phyloP scores from a whole-genome alignment of 2,797 vertebrate genomes.

The Geotrypetes seraphini region DNA sequence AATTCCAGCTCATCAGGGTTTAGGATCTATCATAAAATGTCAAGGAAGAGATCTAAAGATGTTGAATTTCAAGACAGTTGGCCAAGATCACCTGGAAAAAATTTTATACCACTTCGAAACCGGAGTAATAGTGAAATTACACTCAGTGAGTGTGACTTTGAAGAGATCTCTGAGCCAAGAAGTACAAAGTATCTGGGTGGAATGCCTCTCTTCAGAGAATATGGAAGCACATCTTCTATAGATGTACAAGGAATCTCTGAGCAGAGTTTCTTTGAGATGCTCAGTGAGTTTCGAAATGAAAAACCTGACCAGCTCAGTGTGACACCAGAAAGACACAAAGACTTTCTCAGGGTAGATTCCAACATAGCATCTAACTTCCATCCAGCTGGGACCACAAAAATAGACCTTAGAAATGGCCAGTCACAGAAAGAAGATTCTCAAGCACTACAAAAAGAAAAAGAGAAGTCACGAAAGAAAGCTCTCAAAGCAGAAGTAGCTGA shows the following conservation, averaged over 20 bases:
- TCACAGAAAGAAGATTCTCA: conserved; percentile 11
- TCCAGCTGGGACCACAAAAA: conserved; percentile 10
- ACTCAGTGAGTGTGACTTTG: conserved; percentile 76
- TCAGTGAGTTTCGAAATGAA: conserved; percentile 73
- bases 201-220: conserved; percentile 71
- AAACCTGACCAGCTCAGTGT: conserved; percentile 52
- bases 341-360: conserved; percentile 45
- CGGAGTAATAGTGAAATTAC: conserved; percentile 90
- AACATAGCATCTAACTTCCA: conserved; percentile 2
- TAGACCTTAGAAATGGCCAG: conserved; percentile 10
- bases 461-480: conserved; percentile 58
- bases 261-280: conserved; percentile 84
- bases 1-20: conserved; percentile 17
- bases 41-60: conserved; percentile 65
- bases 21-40: conserved; percentile 44
- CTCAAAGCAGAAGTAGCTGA: conserved; percentile 27
- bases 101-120: conserved; percentile 64
- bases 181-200: conserved; percentile 10
- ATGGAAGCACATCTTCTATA: conserved; percentile 91
- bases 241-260: conserved; percentile 80
- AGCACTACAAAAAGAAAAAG: conserved; percentile 40
- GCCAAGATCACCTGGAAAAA: conserved; percentile 39
- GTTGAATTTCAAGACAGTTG: conserved; percentile 67
- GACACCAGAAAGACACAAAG: conserved; percentile 37
- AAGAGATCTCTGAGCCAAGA: conserved; percentile 13